Conservation (phyloP, 1,140 invertebrate species). For the Sminthurinus signatus region DNA sequence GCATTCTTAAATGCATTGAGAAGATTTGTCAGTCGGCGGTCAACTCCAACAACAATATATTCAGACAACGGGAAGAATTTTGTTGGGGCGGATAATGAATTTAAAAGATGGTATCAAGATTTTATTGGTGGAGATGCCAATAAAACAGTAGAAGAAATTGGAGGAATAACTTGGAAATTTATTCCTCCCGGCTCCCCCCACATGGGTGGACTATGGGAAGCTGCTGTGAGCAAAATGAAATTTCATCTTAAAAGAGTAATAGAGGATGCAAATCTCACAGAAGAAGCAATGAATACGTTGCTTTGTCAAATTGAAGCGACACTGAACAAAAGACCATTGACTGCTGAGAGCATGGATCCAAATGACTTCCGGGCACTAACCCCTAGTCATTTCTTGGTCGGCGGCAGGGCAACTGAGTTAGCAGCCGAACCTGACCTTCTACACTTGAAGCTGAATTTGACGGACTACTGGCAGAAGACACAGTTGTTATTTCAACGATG, state of each 20-base stretch:
- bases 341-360: constrained; percentile 37
- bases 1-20: constrained; percentile 25
- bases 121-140: neutral
- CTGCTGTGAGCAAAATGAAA: constrained; percentile 44
- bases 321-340: constrained; percentile 42
- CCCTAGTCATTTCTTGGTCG: constrained; percentile 32
- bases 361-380: constrained; percentile 42
- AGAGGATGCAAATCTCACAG: constrained; percentile 11
- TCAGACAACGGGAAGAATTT: constrained; percentile 45
- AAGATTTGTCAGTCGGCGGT: constrained; percentile 23
- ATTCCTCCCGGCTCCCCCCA: constrained; percentile 44
- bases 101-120: neutral
- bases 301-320: constrained; percentile 41
- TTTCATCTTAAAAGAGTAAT: constrained; percentile 32
- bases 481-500: constrained; percentile 9
- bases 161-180: constrained; percentile 42
- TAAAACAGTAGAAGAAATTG: neutral
- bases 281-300: constrained; percentile 42
- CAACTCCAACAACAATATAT: constrained; percentile 35
- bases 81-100: constrained; percentile 41
- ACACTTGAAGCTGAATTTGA: neutral
- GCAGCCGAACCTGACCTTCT: no score
- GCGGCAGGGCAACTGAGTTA: neutral
- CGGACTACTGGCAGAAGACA: constrained; percentile 8
- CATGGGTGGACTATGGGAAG: constrained; percentile 45